Evolutionary conservation across 2,888 invertebrate species (phyloP).

Genomic region (Priocnemis perturbator): DNA sequence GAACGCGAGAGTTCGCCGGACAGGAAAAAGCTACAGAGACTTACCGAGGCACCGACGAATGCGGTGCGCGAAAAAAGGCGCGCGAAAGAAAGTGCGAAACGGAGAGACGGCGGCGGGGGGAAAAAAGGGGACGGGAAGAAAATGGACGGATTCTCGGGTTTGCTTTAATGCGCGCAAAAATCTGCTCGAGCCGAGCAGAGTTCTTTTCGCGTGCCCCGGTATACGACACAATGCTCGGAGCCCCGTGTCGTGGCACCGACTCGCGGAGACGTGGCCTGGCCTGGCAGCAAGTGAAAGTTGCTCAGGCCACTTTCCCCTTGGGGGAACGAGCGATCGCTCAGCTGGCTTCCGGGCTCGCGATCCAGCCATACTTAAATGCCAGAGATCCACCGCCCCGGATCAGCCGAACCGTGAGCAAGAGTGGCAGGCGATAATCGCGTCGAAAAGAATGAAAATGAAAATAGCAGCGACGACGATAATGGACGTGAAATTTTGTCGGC

Average conservation of each 20-base stretch:
- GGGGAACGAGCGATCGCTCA: slow-evolving; percentile 59
- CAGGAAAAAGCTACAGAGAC: too few relatives aligned
- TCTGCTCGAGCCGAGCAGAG: background rate
- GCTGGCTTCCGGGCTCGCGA: slow-evolving; percentile 69
- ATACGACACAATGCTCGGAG: slow-evolving; percentile 32
- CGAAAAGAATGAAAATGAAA: too few relatives aligned
- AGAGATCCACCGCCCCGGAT: slow-evolving; percentile 55
- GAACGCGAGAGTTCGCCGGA: too few relatives aligned
- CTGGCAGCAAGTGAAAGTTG: slow-evolving; percentile 72
- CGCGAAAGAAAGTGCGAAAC: too few relatives aligned
- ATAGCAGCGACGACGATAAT: too few relatives aligned
- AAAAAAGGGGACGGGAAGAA: too few relatives aligned
- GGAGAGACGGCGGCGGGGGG: too few relatives aligned
- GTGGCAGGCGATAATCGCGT: too few relatives aligned
- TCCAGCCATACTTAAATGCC: slow-evolving; percentile 53
- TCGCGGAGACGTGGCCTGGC: slow-evolving; percentile 45
- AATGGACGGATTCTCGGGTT: too few relatives aligned
- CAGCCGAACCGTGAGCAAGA: slow-evolving; percentile 6
- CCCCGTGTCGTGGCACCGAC: slow-evolving; percentile 18
- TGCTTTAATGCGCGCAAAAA: too few relatives aligned
- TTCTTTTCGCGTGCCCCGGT: slow-evolving; percentile 1
- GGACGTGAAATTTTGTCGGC: too few relatives aligned
- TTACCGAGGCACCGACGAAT: slow-evolving; percentile 3
- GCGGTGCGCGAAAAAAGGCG: slow-evolving; percentile 1
- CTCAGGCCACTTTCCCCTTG: slow-evolving; percentile 73